These are phyloP conservation scores for Ptilonorhynchus violaceus DNA, from an alignment of 2,113 vertebrate genomes.

Conservation along the genomic window DNA sequence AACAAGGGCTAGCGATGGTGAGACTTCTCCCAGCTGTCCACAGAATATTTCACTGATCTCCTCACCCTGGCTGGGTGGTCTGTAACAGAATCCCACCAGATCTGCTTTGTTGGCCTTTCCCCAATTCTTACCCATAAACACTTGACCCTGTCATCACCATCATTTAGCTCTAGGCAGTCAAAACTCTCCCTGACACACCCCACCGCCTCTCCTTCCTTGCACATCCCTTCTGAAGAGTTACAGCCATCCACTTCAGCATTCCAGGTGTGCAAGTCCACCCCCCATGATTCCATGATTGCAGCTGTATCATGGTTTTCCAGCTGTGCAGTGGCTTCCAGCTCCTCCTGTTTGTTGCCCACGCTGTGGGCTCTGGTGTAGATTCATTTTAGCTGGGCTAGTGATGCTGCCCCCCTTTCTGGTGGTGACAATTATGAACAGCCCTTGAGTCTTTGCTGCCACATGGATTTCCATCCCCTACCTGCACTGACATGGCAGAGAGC, in stretches of 20 bases:
- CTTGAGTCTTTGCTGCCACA: neutral
- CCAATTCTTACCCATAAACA: neutral
- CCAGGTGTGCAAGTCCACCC: neutral
- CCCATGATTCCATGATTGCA: neutral
- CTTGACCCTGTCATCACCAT: neutral
- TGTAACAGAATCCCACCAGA: neutral
- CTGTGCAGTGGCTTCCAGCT: neutral
- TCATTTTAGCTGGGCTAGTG: neutral
- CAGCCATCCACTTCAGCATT: neutral
- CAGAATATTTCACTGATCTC: neutral
- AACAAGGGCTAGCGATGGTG: neutral
- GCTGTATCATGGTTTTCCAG: neutral
- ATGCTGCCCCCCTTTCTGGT: neutral
- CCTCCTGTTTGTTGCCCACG: neutral
- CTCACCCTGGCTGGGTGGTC: neutral
- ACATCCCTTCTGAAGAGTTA: neutral
- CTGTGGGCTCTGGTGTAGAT: neutral
- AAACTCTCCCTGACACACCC: neutral
- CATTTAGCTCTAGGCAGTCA: neutral
- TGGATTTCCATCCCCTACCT: neutral
- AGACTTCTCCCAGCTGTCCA: neutral
- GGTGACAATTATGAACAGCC: neutral
- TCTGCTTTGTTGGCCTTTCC: neutral
- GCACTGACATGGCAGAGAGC: neutral
- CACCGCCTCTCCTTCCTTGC: neutral